phyloP scores from a whole-genome alignment of 2,113 vertebrate species.

The Alethe diademata region DNA sequence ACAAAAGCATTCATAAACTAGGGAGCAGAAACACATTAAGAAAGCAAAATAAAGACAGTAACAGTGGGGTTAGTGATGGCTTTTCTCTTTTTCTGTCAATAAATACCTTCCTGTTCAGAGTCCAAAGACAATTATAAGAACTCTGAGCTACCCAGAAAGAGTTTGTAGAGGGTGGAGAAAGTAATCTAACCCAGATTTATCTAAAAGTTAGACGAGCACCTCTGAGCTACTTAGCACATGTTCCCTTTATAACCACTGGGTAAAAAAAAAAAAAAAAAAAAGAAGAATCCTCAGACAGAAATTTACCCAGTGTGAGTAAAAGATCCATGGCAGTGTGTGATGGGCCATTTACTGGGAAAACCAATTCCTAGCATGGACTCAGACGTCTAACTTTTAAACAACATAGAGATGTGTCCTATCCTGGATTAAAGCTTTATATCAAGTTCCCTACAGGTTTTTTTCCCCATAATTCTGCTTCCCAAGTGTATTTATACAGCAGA shows the following conservation, averaged over 20 bases:
- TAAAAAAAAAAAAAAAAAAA: neutral
- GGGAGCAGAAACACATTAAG: neutral
- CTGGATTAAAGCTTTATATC: neutral
- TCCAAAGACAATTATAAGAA: neutral
- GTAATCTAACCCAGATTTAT: neutral
- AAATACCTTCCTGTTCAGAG: neutral
- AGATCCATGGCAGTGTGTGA: neutral
- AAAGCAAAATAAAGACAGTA: neutral
- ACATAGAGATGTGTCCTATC: neutral
- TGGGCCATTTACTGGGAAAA: neutral
- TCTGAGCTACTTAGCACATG: neutral
- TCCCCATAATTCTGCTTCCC: neutral
- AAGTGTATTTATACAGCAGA: neutral
- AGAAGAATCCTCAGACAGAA: neutral
- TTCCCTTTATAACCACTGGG: neutral
- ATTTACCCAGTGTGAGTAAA: neutral
- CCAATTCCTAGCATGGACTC: fast-evolving
- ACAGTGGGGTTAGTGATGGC: fast-evolving
- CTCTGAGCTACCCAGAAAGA: neutral
- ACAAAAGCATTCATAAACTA: neutral
- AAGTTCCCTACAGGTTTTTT: neutral
- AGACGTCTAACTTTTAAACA: neutral
- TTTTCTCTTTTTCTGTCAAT: neutral
- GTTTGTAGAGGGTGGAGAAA: neutral
- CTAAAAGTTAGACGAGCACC: neutral